A percentile compares a stretch with the other conserved stretches of the same genome.
Conservation (phyloP, 1,140 invertebrate species). For the Penaeus japonicus region DNA sequence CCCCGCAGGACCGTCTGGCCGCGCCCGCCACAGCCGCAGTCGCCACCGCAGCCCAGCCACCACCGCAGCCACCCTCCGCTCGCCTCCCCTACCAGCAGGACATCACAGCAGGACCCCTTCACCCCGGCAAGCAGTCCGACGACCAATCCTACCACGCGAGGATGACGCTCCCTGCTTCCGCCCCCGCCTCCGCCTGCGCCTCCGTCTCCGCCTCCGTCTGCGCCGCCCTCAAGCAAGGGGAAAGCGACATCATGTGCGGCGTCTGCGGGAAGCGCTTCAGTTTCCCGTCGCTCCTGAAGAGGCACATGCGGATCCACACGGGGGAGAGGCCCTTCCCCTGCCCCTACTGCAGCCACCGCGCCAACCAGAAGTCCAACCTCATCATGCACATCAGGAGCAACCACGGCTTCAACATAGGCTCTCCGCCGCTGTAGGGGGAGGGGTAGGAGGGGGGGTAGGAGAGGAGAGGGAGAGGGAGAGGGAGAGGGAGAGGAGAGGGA, state of each 20-base stretch:
- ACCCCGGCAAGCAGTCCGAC: too few relatives aligned
- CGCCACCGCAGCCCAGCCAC: too few relatives aligned
- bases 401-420: background rate
- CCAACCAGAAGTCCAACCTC: conserved; percentile 59
- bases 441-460: background rate
- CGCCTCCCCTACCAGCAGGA: too few relatives aligned
- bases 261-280: conserved; percentile 61
- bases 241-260: conserved; percentile 58
- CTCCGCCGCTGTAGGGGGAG: background rate
- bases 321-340: conserved; percentile 69
- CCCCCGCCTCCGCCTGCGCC: background rate
- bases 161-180: background rate
- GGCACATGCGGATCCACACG: conserved; percentile 63
- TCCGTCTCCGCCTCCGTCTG: background rate
- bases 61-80: too few relatives aligned
- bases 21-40: too few relatives aligned
- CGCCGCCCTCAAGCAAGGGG: background rate
- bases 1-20: too few relatives aligned
- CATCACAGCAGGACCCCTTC: too few relatives aligned
- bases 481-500: too few relatives aligned
- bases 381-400: conserved; percentile 54
- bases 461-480: too few relatives aligned
- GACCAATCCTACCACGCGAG: too few relatives aligned
- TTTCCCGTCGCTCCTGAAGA: conserved; percentile 54
- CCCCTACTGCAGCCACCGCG: conserved; percentile 64